Evolutionary conservation across 1,140 invertebrate species (phyloP), one percentile per base, ranked within the genome.

Genomic region (Drosophila athabasca): DNA sequence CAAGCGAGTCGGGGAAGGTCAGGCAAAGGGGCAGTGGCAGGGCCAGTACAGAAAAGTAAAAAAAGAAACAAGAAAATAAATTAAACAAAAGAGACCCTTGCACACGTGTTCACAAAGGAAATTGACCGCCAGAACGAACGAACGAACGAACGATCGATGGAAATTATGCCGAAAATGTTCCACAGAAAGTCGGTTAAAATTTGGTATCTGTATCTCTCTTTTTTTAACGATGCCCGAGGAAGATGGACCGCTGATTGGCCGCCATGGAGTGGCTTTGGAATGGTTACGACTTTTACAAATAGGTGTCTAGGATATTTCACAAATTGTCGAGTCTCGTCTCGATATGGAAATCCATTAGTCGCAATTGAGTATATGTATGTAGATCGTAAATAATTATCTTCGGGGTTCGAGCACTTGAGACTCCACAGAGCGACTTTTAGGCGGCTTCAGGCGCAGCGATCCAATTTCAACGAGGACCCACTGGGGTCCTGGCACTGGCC

Each of bases 91-190:
- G 51, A 70, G 65, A 73, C 62, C 68, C 70, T 76, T 54, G 83
- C 83, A 88, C 83, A 88, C 83, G 83, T 88, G 83, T 88, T 88
- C 72, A 88, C 83, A 88, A 88, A 82, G 75, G 46, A 89, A 73
- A 84, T 61, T 77, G 77, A 72, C 77, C 82, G 81, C 68, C 81
- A 73, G 64, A 69, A 69, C 64, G 44, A 69, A 46, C 58, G 43
- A 62, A 19, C 17, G 17, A 19, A 19, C 17, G 17, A 19, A 0
- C 64, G 50, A 69, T 54, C 58, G 43, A 62, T 29, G 46, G 67
- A 67, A 53, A 51, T 74, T 64, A 64, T 66, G 49, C 52, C 50
- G 62, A 62, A 81, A 82, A 60, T 45, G 54, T 52, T 60, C 68
- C 75, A 76, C 49, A 62, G 62, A 79, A 80, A 76, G 80, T 80